Conservation (phyloP, 35 echinoderm and acorn worm species). For the Stichopus chloronotus region DNA sequence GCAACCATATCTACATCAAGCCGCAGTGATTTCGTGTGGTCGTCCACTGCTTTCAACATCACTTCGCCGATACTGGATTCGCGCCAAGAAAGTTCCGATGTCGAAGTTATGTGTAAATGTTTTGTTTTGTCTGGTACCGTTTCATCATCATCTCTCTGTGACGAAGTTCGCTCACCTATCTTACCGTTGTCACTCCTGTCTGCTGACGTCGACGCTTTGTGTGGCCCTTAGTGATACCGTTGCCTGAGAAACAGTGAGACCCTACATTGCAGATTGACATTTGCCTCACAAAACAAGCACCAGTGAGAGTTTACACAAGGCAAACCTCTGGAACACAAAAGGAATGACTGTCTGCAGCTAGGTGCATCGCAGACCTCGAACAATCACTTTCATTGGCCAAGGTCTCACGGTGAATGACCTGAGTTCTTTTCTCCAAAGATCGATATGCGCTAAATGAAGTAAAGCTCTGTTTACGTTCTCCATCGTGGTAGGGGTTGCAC, state of each 20-base stretch:
- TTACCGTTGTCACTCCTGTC: background rate
- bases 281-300: background rate
- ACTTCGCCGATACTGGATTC: background rate
- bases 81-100: background rate
- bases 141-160: background rate
- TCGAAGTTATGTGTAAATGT: background rate
- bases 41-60: background rate
- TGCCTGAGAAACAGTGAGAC: background rate
- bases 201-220: background rate
- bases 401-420: slow-evolving; percentile 28
- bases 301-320: background rate
- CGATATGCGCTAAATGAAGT: background rate
- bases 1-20: background rate
- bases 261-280: background rate
- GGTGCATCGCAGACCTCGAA: no score
- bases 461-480: background rate
- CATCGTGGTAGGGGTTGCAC: background rate
- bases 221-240: background rate
- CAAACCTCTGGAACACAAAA: no score
- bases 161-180: background rate
- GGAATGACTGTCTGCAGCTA: no score
- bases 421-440: background rate
- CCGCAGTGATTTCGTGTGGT: background rate
- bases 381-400: slow-evolving; percentile 3
- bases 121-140: background rate